These are phyloP conservation scores for Drosophila athabasca DNA, from an alignment of 1,140 invertebrate genomes.

Conservation along the genomic window DNA sequence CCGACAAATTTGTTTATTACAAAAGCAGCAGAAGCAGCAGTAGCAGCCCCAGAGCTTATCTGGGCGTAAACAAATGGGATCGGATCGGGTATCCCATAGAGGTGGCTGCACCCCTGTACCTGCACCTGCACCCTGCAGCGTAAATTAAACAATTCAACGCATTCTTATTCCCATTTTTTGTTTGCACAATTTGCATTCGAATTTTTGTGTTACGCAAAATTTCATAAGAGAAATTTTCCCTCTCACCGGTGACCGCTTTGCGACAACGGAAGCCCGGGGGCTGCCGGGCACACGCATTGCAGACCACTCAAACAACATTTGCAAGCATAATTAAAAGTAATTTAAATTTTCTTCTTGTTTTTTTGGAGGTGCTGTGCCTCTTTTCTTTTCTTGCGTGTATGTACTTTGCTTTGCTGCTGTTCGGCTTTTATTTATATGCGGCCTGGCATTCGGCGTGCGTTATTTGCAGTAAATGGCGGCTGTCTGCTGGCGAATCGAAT, in stretches of 20 bases:
- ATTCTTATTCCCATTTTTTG: constrained; percentile 17
- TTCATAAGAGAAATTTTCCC: constrained; percentile 44
- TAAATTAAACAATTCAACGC: constrained; percentile 27
- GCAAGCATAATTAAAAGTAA: constrained; percentile 50
- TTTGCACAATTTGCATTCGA: constrained; percentile 50
- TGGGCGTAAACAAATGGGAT: too few species aligned
- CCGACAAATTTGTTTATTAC: not conserved
- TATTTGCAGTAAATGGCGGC: constrained; percentile 42
- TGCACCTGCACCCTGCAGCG: not conserved
- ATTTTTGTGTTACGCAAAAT: constrained; percentile 54
- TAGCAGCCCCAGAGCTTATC: too few species aligned
- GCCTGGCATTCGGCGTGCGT: constrained; percentile 17
- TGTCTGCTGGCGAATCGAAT: constrained; percentile 23
- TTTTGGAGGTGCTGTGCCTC: constrained; percentile 27
- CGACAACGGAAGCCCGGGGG: not conserved
- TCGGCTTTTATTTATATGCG: constrained; percentile 49
- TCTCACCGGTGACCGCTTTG: constrained; percentile 24
- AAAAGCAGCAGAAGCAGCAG: too few species aligned
- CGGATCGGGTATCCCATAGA: too few species aligned
- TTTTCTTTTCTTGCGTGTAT: constrained; percentile 15
- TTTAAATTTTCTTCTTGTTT: constrained; percentile 38
- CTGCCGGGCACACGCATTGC: too few species aligned
- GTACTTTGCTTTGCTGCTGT: constrained; percentile 27
- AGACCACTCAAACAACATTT: constrained; percentile 20
- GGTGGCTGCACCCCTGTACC: too few species aligned